Percentiles rank a stretch among this genome's conserved stretches.
Evolutionary conservation across 2,113 vertebrate genomes (phyloP).

Genomic region (Helogale parvula): DNA sequence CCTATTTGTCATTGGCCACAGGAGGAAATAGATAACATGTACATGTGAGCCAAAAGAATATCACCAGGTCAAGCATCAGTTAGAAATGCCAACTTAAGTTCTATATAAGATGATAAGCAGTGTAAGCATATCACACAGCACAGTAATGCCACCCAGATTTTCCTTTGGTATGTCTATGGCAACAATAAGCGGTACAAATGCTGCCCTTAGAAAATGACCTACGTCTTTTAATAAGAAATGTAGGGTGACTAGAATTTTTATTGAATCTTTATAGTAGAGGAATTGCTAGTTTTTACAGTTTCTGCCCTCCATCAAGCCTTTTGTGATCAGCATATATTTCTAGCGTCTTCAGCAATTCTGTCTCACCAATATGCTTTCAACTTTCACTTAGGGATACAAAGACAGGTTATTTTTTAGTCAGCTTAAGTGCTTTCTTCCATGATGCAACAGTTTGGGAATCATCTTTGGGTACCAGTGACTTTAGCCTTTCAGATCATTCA

Average conservation of each 20-base stretch:
- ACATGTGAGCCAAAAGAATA: conserved; percentile 1
- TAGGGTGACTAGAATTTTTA: not conserved
- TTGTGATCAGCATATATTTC: not conserved
- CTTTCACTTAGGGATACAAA: not conserved
- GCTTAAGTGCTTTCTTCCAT: not conserved
- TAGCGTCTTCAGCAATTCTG: not conserved
- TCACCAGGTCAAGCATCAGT: not conserved
- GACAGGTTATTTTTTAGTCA: not conserved
- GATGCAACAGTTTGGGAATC: not conserved
- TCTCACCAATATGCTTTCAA: not conserved
- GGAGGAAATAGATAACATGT: not conserved
- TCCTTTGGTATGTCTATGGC: not conserved
- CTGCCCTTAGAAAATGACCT: not conserved
- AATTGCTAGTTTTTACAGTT: conserved; percentile 2
- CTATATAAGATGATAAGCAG: not conserved
- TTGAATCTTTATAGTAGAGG: not conserved
- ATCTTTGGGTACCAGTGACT: not conserved
- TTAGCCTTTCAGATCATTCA: not conserved
- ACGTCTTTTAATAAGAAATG: not conserved
- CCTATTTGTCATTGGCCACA: not conserved
- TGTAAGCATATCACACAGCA: not conserved
- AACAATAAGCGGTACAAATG: not conserved
- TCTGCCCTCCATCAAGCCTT: not conserved
- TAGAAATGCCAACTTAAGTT: not conserved
- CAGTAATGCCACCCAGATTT: not conserved